These are phyloP conservation scores for Aptenodytes patagonicus DNA, from an alignment of 2,113 vertebrate species.

Conservation along the genomic window DNA sequence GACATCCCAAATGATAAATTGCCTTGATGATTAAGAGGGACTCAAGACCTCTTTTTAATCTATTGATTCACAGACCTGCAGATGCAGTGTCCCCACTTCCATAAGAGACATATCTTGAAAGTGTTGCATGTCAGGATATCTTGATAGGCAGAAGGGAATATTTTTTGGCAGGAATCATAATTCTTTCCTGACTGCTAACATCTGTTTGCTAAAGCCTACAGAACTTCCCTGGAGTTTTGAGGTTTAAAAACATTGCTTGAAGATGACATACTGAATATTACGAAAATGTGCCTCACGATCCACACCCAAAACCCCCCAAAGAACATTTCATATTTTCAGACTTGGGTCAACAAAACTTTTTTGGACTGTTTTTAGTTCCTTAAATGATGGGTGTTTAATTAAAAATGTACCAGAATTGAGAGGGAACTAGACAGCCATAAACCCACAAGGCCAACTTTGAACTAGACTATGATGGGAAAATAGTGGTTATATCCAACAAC, in stretches of 20 bases:
- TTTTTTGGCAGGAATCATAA: conserved; percentile 65
- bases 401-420: conserved; percentile 53
- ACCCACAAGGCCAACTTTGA: conserved; percentile 58
- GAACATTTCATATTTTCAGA: conserved; percentile 77
- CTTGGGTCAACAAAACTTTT: conserved; percentile 66
- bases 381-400: conserved; percentile 64
- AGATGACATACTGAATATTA: conserved; percentile 77
- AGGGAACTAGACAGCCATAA: conserved; percentile 61
- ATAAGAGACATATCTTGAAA: neutral
- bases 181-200: conserved; percentile 75
- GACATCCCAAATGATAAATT: neutral
- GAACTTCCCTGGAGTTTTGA: conserved; percentile 72
- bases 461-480: conserved; percentile 32
- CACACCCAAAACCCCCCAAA: conserved; percentile 75
- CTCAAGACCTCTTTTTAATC: neutral
- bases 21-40: neutral
- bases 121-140: neutral
- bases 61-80: neutral
- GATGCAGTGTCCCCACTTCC: neutral
- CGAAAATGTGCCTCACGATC: conserved; percentile 69
- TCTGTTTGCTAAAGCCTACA: conserved; percentile 76
- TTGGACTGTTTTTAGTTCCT: conserved; percentile 58
- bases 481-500: neutral
- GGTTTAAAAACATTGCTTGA: conserved; percentile 78
- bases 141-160: conserved; percentile 71